Evolutionary conservation across 23 tunicate species (phyloP).

Genomic region (Pegea sp.): DNA sequence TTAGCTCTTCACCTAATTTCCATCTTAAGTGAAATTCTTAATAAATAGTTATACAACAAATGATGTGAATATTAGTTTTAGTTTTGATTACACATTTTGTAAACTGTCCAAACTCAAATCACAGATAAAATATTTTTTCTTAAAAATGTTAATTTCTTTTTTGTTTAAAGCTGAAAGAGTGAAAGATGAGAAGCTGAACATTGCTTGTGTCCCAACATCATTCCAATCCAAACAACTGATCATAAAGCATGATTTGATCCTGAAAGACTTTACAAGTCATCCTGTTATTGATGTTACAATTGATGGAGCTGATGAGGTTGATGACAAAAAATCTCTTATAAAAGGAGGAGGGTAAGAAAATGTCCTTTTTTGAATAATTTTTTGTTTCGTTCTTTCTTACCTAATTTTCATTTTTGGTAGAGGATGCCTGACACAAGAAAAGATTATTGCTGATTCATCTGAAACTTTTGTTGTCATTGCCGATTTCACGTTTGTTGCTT

Average conservation of each 20-base stretch:
- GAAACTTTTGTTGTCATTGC: slow-evolving; percentile 56
- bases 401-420: slow-evolving; percentile 6
- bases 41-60: no score
- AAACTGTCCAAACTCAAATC: no score
- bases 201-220: slow-evolving; percentile 72
- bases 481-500: slow-evolving; percentile 34
- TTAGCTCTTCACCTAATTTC: no score
- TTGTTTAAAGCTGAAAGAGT: slow-evolving; percentile 34
- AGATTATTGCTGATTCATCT: slow-evolving; percentile 71
- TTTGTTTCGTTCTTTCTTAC: neutral
- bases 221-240: slow-evolving; percentile 76
- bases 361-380: neutral
- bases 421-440: slow-evolving; percentile 89
- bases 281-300: slow-evolving; percentile 74
- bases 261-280: slow-evolving; percentile 35
- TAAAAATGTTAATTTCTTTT: neutral
- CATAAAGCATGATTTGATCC: slow-evolving; percentile 8
- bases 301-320: slow-evolving; percentile 96
- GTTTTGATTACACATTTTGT: no score
- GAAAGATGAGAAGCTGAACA: slow-evolving; percentile 23
- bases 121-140: no score
- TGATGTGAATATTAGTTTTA: no score
- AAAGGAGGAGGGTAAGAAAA: slow-evolving; percentile 77
- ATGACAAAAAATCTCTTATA: slow-evolving; percentile 40
- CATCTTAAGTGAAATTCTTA: no score